Evolutionary conservation across 2,888 invertebrate species (phyloP).

Genomic region (Sinodicranocentrus sp.): DNA sequence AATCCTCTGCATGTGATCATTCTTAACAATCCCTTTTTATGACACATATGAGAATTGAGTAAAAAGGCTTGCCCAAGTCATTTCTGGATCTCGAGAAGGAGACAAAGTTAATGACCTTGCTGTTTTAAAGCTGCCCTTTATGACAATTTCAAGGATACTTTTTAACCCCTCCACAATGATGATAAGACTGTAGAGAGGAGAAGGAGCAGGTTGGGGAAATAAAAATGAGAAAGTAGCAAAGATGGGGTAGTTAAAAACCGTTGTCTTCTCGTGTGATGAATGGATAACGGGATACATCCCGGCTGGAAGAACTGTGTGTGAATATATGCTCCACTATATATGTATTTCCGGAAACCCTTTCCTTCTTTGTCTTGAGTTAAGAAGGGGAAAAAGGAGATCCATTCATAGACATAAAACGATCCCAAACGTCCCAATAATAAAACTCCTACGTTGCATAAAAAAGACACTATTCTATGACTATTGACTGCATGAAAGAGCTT

Average conservation of each 20-base stretch:
- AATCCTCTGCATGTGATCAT: constrained; percentile 57
- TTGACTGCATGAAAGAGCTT: constrained; percentile 24
- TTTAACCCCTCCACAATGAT: constrained; percentile 61
- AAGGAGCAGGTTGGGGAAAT: constrained; percentile 44
- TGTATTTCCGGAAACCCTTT: constrained; percentile 58
- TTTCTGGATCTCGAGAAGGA: constrained; percentile 45
- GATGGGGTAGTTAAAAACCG: constrained; percentile 41
- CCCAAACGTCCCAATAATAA: constrained; percentile 60
- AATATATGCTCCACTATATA: too few species aligned
- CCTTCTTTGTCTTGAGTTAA: constrained; percentile 3
- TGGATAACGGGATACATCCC: constrained; percentile 54
- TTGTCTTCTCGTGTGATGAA: constrained; percentile 57
- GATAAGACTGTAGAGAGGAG: constrained; percentile 39
- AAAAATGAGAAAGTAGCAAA: constrained; percentile 20
- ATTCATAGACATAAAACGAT: constrained; percentile 33
- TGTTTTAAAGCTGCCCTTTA: constrained; percentile 68
- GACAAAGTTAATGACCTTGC: constrained; percentile 69
- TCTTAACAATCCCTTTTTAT: constrained; percentile 60
- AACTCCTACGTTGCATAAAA: constrained; percentile 65
- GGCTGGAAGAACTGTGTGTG: too few species aligned
- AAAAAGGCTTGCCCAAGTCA: constrained; percentile 7
- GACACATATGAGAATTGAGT: constrained; percentile 63
- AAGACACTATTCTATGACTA: constrained; percentile 36
- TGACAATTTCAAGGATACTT: constrained; percentile 67
- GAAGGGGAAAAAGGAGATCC: too few species aligned